Evolutionary conservation across 2,888 invertebrate genomes (phyloP), one percentile per base, ranked within the genome.

Genomic region (Eubasilissa splendida): DNA sequence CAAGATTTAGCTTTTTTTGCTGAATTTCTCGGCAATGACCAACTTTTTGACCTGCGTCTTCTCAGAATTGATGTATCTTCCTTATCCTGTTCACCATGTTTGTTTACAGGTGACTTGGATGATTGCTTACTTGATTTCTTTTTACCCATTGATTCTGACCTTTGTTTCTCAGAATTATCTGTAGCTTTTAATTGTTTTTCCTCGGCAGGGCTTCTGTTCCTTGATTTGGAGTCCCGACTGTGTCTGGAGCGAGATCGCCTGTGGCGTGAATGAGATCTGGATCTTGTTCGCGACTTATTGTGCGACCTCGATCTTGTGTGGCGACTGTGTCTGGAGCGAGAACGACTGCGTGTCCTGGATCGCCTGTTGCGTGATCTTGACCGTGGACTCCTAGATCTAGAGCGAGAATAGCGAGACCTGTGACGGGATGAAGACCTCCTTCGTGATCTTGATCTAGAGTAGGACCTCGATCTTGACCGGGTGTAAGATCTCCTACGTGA

Each of bases 11-110:
- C 87, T 52, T 87, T 84, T 86, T 90, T 84, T 80, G 88, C 22
- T 12, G 65, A 50, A 10, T 91, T 91, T 83, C 89, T 91, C 0
- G 92, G 92, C 71, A 92, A 86, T 0, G 93, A 93, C 93, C 93
- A 93, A 14, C 93, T 93, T 84, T 91, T 92, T 0, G 92, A 92
- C 0, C 91, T 86, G 1, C 87, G 87, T 59, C 87, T 85, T 81
- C 33, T 84, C 85, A 33, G 70, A 79, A 77, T 77, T 82, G 22
- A 85, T 87, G 87, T 11, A 86, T 86, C 58, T 87, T 88, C 85
- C 85, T 83, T 71, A 81, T 84, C 74, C 83, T 85, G 8, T 83
- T 79, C 33, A 84, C 82, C 82, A 82, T 77, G 14, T 84, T 84
- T 75, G 83, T 84, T 42, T 73, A 84, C 84, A 66, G 83, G 14